phyloP scores from a whole-genome alignment of 2,113 vertebrate species.

The Pipra filicauda region DNA sequence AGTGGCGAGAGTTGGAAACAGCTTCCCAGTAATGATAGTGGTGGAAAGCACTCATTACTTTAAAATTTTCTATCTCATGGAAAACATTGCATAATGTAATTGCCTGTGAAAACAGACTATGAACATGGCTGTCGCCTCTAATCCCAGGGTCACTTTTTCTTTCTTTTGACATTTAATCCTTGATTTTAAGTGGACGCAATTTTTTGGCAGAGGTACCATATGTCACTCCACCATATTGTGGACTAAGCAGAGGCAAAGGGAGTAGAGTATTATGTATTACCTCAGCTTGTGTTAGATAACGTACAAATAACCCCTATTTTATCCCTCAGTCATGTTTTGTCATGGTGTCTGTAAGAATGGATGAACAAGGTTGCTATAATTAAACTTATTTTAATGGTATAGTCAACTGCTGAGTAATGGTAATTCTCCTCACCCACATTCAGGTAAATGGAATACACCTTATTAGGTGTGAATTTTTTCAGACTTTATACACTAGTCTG shows the following conservation, averaged over 20 bases:
- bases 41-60: neutral
- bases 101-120: neutral
- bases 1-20: neutral
- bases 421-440: neutral
- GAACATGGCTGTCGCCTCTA: neutral
- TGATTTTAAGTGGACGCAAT: neutral
- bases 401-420: neutral
- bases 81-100: neutral
- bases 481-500: neutral
- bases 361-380: neutral
- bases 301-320: neutral
- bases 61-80: neutral
- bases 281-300: neutral
- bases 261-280: neutral
- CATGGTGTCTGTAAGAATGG: neutral
- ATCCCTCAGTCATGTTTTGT: neutral
- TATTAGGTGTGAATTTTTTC: neutral
- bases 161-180: neutral
- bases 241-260: neutral
- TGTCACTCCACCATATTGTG: neutral
- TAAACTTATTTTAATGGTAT: neutral
- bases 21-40: neutral
- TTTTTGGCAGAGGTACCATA: neutral
- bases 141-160: neutral
- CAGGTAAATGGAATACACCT: neutral